A percentile compares a stretch with the other conserved stretches of the same genome.
Conservation (phyloP, 2,797 vertebrate genomes). For the Lithobates pipiens region DNA sequence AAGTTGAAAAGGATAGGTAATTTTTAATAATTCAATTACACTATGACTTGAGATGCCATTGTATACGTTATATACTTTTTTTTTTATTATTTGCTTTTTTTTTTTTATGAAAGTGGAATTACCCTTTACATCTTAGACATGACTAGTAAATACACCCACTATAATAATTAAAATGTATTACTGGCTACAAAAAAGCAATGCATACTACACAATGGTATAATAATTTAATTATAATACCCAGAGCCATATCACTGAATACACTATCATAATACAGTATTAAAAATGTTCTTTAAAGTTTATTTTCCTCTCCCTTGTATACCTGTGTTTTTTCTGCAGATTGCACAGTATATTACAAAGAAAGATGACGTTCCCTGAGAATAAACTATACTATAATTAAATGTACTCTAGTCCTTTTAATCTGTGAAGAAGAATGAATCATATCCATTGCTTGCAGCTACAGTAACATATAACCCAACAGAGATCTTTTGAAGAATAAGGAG, state of each 20-base stretch:
- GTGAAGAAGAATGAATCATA: conserved; percentile 70
- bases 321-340: conserved; percentile 16
- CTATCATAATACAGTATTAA: conserved; percentile 31
- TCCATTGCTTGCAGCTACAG: conserved; percentile 65
- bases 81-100: too few relatives aligned
- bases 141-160: too few relatives aligned
- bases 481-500: conserved; percentile 61
- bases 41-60: too few relatives aligned
- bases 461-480: conserved; percentile 58
- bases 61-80: too few relatives aligned
- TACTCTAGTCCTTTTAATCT: conserved; percentile 51
- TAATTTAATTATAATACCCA: conserved; percentile 9
- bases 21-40: too few relatives aligned
- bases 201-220: not conserved
- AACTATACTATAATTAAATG: conserved; percentile 52
- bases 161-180: not conserved
- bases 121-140: too few relatives aligned
- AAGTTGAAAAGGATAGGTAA: too few relatives aligned
- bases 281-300: conserved; percentile 32
- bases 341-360: conserved; percentile 42
- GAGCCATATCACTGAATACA: not conserved
- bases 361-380: conserved; percentile 39
- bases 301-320: conserved; percentile 10
- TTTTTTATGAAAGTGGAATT: too few relatives aligned
- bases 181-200: not conserved